Base-by-base conservation (phyloP, 2,888 invertebrate genomes). In the Myopa testacea region DNA sequence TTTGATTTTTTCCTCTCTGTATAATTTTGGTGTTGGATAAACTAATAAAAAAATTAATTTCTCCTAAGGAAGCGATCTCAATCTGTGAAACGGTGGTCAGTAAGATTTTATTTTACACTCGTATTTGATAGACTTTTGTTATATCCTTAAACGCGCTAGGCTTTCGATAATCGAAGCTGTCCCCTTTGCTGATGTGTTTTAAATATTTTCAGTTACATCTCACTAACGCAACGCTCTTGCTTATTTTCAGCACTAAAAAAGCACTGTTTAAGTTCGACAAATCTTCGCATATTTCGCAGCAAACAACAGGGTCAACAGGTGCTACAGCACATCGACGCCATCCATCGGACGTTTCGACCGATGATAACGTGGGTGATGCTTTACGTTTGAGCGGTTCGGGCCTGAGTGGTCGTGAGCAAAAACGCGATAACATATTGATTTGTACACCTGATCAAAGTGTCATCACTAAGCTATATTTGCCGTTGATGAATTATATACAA, bases 401-500 rank as follows among this genome's bases (percentile, higher is more conserved):
- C n/a, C 50, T 77, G 5, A 84, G 85, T 50, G 80, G 80, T 62
- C 75, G 80, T 55, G 78, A 85, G 19, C 87, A 88, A 71, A 86
- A 87, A 65, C 85, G 89, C 3, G 91, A 92, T 81, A 93, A 93
- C 84, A 88, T 92, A 71, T 90, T 96, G 70, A 94, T 98, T 75
- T 95, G 97, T 82, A 91, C 93, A 63, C 92, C 95, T 6, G 93
- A 95, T 88, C 92, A 93, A 67, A 93, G 92, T 82, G 93, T 94
- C 86, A 92, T 96, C 84, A 92, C 94, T 86, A 93, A 94, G 45
- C 93, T 96, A 78, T 95, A 96, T 89, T 93, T 95, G 68, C 94
- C 96, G 3, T 91, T 98, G 78, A 94, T 95, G 90, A 92, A 92
- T 79, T 95, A 98, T 83, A 94, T 96, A 81, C 93, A 93, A 76